Evolutionary conservation across 2,113 vertebrate species (phyloP).

Genomic region (Hipposideros armiger): DNA sequence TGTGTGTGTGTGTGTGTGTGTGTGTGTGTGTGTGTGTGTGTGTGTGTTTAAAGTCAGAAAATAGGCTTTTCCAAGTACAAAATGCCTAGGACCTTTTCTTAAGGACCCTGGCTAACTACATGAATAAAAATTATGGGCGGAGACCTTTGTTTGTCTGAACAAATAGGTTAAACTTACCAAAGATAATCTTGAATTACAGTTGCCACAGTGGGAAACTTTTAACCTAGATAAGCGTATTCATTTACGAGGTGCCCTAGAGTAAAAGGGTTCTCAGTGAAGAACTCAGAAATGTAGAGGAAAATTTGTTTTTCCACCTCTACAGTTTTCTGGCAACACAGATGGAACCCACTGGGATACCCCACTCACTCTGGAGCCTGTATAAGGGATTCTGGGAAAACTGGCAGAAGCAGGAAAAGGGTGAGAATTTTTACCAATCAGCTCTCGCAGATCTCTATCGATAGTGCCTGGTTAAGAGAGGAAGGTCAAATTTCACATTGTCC

Average conservation of each 20-base stretch:
- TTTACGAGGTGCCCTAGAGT: not conserved
- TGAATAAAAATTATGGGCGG: not conserved
- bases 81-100: not conserved
- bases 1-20: not conserved
- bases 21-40: not conserved
- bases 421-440: not conserved
- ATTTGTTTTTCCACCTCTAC: not conserved
- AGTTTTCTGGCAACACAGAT: not conserved
- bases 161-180: not conserved
- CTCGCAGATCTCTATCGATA: not conserved
- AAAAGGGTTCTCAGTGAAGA: not conserved
- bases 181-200: not conserved
- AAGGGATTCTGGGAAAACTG: not conserved
- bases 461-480: not conserved
- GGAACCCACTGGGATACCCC: not conserved
- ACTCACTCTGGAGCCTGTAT: not conserved
- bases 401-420: not conserved
- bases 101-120: not conserved
- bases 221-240: not conserved
- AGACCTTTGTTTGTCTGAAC: not conserved
- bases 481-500: not conserved
- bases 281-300: not conserved
- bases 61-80: not conserved
- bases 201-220: not conserved
- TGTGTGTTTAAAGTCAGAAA: not conserved